Base-by-base conservation (phyloP, 2,797 vertebrate species). In the Sibirionetta formosa region DNA sequence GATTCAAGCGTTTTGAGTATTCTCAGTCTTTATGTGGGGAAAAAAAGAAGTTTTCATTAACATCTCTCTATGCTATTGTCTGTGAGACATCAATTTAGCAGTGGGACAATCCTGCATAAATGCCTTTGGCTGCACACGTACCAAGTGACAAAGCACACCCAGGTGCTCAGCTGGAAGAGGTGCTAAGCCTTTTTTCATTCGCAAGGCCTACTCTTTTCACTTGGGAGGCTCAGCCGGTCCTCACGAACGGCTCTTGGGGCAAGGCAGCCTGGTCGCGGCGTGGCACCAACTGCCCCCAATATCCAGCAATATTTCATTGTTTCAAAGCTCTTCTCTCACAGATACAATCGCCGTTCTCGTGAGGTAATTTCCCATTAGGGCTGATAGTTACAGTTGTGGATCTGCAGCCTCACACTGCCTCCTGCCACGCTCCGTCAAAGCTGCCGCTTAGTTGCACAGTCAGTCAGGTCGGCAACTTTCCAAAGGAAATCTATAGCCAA, bases 71-170 rank as follows among this genome's bases (percentile, higher is more conserved):
- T 44, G 40, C 9, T 12, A 14, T 58, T 48, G 11, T 23, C 19
- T 33, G 7, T 48, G 16, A 48, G 27, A 38, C 33, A 33, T 17
- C 6, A 56, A 33, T 23, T 58, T n/a, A 84, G 51, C 63, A 80
- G 33, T 20, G 51, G 4, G 11, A 57, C 36, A n/a, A 36, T 26
- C n/a, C 50, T 58, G 42, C 82, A 51, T 17, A 86, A 36, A 38
- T 35, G 54, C 50, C 36, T 63, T 19, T 33, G 15, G 66, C 50
- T 57, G 44, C 33, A 82, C 0, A 0, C 33, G 40, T 35, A 44
- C 36, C 20, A n/a, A 27, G 27, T 7, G 57, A 48, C 0, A 0
- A 38, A 2, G 0, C 22, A 53, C 13, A n/a, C 9, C 17, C 33
- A 27, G 2, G 6, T 33, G 38, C 38, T 58, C 24, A 22, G 20